A percentile compares a stretch with the other conserved stretches of the same genome.
phyloP scores from a whole-genome alignment of 2,888 invertebrate species.

The Apodemia duryi region DNA sequence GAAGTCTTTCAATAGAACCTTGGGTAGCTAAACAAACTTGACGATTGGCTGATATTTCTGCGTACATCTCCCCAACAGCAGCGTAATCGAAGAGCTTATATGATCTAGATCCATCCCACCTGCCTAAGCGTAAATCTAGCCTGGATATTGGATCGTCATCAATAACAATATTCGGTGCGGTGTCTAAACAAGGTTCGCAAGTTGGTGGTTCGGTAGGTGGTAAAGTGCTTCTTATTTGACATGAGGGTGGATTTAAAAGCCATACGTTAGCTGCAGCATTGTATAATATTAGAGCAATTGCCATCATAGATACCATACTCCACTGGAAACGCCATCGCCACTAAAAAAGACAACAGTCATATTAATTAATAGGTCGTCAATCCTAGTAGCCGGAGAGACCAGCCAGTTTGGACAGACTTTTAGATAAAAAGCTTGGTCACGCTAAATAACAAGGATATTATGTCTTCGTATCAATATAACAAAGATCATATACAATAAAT shows the following conservation, averaged over 20 bases:
- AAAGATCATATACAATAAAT: no score
- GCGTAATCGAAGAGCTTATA: conserved; percentile 88
- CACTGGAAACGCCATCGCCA: conserved; percentile 81
- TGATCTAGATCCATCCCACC: conserved; percentile 85
- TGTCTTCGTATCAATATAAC: no score
- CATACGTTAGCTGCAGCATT: conserved; percentile 66
- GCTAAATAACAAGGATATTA: no score
- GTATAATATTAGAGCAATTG: conserved; percentile 82
- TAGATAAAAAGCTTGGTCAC: no score
- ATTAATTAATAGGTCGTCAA: no score
- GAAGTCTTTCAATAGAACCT: conserved; percentile 89
- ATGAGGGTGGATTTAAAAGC: conserved; percentile 55
- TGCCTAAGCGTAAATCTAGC: conserved; percentile 83
- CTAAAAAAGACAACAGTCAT: conserved; percentile 39
- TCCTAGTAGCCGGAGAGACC: no score
- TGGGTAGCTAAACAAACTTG: conserved; percentile 90
- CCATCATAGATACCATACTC: conserved; percentile 83
- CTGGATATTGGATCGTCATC: conserved; percentile 74
- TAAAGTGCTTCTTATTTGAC: conserved; percentile 43
- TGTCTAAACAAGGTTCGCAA: conserved; percentile 61
- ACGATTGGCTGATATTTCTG: conserved; percentile 77
- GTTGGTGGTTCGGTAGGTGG: conserved; percentile 46
- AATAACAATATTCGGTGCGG: conserved; percentile 43
- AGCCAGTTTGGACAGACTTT: no score
- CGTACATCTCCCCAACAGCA: conserved; percentile 83